phyloP scores from a whole-genome alignment of 30 jellyfish, hydroid and myxozoan genomes.

The Clytia hemisphaerica region DNA sequence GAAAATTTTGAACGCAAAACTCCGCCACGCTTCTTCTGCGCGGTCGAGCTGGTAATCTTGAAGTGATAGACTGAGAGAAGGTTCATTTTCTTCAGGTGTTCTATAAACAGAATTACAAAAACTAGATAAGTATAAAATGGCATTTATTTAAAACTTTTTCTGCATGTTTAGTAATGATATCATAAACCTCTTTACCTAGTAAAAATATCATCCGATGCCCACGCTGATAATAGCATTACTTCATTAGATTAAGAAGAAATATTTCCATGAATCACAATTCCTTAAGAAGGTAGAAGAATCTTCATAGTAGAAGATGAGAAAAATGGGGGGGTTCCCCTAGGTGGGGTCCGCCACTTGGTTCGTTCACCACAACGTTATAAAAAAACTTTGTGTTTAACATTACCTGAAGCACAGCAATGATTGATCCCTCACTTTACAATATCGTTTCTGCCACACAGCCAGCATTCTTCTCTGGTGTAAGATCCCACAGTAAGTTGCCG shows the following conservation, averaged over 20 bases:
- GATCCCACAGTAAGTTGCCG: conserved; percentile 82
- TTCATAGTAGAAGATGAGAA: too few species aligned
- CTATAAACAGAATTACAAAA: conserved; percentile 11
- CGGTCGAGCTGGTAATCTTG: conserved; percentile 69
- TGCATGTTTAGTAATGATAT: too few species aligned
- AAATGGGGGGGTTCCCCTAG: too few species aligned
- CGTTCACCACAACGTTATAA: too few species aligned
- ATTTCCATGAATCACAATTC: not conserved
- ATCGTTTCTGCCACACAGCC: conserved; percentile 96
- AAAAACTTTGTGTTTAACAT: too few species aligned
- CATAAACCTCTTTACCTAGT: not conserved
- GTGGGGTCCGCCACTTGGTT: too few species aligned
- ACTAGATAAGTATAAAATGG: not conserved
- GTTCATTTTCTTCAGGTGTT: conserved; percentile 75
- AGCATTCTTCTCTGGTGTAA: conserved; percentile 71
- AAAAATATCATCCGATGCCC: not conserved
- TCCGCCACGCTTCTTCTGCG: conserved; percentile 89
- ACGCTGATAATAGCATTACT: too few species aligned
- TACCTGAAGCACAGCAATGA: conserved; percentile 62
- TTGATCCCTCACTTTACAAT: conserved; percentile 80
- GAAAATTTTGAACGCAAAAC: conserved; percentile 58
- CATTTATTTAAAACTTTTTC: too few species aligned
- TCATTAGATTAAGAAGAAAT: not conserved
- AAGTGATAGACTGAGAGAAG: conserved; percentile 44
- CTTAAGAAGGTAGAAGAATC: not conserved